Percentiles rank a stretch among this genome's conserved stretches.
These are phyloP conservation scores for Parambassis ranga DNA, from an alignment of 2,797 vertebrate species.

Conservation along the genomic window DNA sequence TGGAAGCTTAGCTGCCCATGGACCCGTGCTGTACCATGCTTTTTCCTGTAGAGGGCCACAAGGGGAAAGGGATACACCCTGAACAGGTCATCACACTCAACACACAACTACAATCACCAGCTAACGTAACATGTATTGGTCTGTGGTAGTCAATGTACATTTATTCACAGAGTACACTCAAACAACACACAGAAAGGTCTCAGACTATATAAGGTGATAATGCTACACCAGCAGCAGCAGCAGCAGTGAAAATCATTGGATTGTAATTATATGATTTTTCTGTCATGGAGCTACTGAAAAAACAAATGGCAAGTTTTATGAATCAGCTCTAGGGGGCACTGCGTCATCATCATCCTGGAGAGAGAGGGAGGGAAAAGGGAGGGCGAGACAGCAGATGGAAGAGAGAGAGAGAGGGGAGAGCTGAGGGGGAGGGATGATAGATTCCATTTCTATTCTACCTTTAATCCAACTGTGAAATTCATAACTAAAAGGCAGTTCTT, in stretches of 20 bases:
- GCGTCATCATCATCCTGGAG: conserved; percentile 23
- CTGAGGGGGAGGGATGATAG: conserved; percentile 40
- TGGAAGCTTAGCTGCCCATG: too few species aligned
- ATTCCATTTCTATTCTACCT: conserved; percentile 74
- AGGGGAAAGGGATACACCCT: too few species aligned
- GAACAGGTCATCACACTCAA: too few species aligned
- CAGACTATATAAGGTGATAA: too few species aligned
- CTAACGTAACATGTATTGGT: too few species aligned
- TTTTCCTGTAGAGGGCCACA: too few species aligned
- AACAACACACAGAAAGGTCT: too few species aligned
- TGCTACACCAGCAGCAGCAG: too few species aligned
- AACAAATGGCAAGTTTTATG: neutral
- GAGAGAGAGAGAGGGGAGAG: neutral
- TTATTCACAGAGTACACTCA: too few species aligned
- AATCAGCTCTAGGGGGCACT: conserved; percentile 70
- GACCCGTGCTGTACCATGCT: too few species aligned
- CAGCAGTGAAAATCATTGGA: neutral
- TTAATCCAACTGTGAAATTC: conserved; percentile 79
- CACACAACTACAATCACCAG: too few species aligned
- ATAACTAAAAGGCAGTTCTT: conserved; percentile 61
- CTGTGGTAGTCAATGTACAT: too few species aligned
- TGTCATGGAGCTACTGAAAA: neutral
- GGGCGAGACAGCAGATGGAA: neutral
- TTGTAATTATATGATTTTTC: neutral
- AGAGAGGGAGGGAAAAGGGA: neutral